Conservation (phyloP, 2,797 vertebrate species). For the Hoplostethus mediterraneus region DNA sequence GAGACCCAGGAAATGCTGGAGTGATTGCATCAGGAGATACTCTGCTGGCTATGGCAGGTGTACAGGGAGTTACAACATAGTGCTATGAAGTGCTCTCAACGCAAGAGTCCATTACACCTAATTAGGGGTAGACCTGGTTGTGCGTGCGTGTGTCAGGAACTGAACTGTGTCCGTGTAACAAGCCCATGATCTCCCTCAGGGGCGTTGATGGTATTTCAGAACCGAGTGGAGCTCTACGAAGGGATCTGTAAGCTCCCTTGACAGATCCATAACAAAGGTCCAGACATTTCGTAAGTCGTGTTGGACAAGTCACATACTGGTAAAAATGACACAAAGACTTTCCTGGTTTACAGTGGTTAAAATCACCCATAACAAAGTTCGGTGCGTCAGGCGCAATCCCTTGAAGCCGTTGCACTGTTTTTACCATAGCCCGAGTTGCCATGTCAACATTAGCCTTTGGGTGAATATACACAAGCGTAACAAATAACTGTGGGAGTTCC, state of each 20-base stretch:
- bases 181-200: no score
- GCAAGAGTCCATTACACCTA: no score
- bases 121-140: no score
- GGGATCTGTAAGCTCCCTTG: not conserved
- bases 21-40: no score
- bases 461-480: conserved; percentile 15
- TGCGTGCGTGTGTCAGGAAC: no score
- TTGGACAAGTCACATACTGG: not conserved
- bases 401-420: not conserved
- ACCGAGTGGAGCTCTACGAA: not conserved
- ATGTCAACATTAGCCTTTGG: not conserved
- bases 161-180: no score
- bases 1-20: no score
- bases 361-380: conserved; percentile 5
- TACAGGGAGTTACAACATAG: no score
- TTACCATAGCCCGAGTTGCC: not conserved
- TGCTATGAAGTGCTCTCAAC: no score
- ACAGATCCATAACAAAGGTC: conserved; percentile 1
- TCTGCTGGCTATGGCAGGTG: no score
- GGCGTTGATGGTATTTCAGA: no score
- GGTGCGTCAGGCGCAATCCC: not conserved
- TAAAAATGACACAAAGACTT: not conserved
- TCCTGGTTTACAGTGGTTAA: not conserved
- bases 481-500: conserved; percentile 9
- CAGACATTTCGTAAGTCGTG: not conserved